Conservation (phyloP, 2,888 invertebrate genomes). For the Ashinkailepas kermadecensis region DNA sequence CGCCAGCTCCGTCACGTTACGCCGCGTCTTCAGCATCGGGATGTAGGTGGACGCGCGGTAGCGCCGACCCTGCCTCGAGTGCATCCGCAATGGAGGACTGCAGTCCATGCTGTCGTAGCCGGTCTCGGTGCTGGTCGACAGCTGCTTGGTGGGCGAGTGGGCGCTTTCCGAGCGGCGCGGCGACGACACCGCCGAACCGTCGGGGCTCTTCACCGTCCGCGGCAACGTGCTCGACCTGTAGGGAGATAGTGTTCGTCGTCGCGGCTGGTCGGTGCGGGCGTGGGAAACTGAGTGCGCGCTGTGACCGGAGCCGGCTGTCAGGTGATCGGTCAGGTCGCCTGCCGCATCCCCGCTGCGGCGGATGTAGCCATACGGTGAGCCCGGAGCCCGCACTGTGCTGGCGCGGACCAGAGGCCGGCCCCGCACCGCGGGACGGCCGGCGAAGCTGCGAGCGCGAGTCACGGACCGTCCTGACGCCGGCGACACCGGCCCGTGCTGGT, state of each 20-base stretch:
- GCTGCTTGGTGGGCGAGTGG: not conserved
- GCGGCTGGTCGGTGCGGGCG: not conserved
- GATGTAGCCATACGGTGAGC: not conserved
- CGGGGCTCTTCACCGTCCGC: not conserved
- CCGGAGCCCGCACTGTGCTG: not conserved
- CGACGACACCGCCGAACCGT: not conserved
- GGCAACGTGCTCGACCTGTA: not conserved
- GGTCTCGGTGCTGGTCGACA: slow-evolving; percentile 1
- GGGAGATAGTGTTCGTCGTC: not conserved
- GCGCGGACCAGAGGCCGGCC: not conserved
- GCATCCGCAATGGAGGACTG: not conserved
- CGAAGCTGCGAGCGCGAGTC: not conserved
- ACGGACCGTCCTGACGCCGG: not conserved
- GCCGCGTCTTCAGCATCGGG: not conserved
- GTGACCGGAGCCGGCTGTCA: not conserved
- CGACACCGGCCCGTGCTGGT: too few species aligned
- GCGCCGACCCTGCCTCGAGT: not conserved
- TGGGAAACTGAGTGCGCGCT: not conserved
- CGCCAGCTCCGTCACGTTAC: not conserved
- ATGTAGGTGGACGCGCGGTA: not conserved
- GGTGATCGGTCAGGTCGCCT: not conserved
- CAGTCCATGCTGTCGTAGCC: slow-evolving; percentile 1
- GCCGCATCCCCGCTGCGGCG: not conserved
- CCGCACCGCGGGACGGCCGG: not conserved
- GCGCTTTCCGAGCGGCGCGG: not conserved